Percentiles rank a stretch among this genome's conserved stretches.
Conservation (phyloP, 2,797 vertebrate species). For the Synaphobranchus kaupii region DNA sequence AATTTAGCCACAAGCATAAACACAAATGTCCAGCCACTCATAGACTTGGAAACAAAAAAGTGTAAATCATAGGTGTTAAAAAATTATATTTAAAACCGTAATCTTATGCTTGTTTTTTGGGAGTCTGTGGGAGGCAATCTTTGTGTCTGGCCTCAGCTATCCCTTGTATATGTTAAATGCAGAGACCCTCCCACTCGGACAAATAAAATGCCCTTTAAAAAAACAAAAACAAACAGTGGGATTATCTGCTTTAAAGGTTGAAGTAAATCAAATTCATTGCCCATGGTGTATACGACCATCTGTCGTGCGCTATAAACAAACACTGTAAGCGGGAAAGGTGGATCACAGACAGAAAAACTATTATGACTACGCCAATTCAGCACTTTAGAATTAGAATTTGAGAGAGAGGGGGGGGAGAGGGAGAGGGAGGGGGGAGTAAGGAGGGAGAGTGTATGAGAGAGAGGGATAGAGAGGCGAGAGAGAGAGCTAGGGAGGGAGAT, state of each 20-base stretch:
- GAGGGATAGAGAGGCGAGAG: too few species aligned
- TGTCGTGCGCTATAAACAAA: background rate
- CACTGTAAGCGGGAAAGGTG: background rate
- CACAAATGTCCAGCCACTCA: background rate
- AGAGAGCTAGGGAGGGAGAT: background rate
- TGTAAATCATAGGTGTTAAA: background rate
- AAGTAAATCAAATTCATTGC: slow-evolving; percentile 27
- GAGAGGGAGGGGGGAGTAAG: background rate
- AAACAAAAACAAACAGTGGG: slow-evolving; percentile 21
- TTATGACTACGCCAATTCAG: background rate
- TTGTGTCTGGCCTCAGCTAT: background rate
- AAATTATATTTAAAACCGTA: background rate
- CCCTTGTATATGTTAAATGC: background rate
- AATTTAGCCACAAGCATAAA: background rate
- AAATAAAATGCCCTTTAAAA: slow-evolving; percentile 23
- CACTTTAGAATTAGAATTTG: background rate
- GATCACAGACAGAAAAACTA: background rate
- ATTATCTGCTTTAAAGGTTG: slow-evolving; percentile 22
- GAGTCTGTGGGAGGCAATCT: background rate
- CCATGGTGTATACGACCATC: background rate
- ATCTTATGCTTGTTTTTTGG: background rate
- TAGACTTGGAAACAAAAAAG: background rate
- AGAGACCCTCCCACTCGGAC: background rate
- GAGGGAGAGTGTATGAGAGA: background rate
- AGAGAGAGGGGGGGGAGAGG: background rate